These are phyloP conservation scores for Periparus ater DNA, from an alignment of 2,797 vertebrate species.

Conservation along the genomic window DNA sequence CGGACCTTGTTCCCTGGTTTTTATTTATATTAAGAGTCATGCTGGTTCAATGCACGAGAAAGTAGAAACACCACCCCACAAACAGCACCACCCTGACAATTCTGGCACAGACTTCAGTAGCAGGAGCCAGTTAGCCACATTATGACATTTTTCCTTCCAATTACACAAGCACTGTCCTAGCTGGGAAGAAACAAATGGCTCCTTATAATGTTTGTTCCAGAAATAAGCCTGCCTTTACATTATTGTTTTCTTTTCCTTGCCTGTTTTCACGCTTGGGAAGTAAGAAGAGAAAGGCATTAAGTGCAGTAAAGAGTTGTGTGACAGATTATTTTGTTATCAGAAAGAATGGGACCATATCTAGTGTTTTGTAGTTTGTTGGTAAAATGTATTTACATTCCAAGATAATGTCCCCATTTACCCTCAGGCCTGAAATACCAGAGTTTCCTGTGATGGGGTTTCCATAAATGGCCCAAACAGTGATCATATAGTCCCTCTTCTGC, in stretches of 20 bases:
- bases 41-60: neutral
- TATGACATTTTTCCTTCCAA: neutral
- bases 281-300: neutral
- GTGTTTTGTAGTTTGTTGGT: neutral
- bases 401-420: neutral
- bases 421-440: neutral
- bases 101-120: neutral
- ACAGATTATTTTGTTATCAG: conserved; percentile 15
- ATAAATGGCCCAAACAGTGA: neutral
- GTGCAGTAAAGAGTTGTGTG: neutral
- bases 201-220: neutral
- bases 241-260: neutral
- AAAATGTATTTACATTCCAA: conserved; percentile 5
- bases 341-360: neutral
- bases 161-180: conserved; percentile 1
- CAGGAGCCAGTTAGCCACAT: neutral
- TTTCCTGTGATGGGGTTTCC: neutral
- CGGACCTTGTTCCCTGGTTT: neutral
- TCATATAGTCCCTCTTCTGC: neutral
- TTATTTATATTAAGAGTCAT: neutral
- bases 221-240: neutral
- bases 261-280: neutral
- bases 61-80: neutral
- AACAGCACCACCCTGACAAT: neutral
- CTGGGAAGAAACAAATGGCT: neutral